These are phyloP conservation scores for Chironomus tepperi DNA, from an alignment of 1,140 invertebrate species.

Conservation along the genomic window DNA sequence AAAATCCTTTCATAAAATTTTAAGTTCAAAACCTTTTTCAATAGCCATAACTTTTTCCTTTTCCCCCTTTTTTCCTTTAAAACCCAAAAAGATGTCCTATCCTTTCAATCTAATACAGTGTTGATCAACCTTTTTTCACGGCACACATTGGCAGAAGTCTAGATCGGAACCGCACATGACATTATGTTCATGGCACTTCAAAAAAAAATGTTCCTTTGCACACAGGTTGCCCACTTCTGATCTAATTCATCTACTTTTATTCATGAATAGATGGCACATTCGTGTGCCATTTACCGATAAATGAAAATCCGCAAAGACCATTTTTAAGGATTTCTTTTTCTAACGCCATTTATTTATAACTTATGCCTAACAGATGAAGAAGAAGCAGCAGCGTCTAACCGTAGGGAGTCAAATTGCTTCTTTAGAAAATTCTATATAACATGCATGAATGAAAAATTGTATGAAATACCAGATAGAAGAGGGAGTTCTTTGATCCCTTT, in stretches of 20 bases:
- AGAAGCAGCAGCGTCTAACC: no score
- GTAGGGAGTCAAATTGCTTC: no score
- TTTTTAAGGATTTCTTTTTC: neutral
- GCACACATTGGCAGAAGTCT: no score
- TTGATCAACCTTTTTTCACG: no score
- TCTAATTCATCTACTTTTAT: neutral
- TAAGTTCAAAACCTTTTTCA: neutral
- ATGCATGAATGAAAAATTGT: slow-evolving; percentile 4
- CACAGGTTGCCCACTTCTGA: no score
- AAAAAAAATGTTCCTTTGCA: no score
- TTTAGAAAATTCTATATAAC: neutral
- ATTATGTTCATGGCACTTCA: no score
- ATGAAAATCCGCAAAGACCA: slow-evolving; percentile 3
- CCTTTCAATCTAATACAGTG: no score
- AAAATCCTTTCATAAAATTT: no score
- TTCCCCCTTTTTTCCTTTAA: neutral
- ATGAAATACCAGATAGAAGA: neutral
- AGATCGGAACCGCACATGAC: no score
- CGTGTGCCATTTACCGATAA: slow-evolving; percentile 18
- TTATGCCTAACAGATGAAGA: no score
- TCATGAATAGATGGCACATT: neutral
- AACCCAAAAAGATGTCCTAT: neutral
- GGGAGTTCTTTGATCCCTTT: neutral
- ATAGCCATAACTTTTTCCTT: neutral
- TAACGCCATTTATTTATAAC: neutral